Conservation (phyloP, 2,888 invertebrate genomes). For the Heteromurus nitidus region DNA sequence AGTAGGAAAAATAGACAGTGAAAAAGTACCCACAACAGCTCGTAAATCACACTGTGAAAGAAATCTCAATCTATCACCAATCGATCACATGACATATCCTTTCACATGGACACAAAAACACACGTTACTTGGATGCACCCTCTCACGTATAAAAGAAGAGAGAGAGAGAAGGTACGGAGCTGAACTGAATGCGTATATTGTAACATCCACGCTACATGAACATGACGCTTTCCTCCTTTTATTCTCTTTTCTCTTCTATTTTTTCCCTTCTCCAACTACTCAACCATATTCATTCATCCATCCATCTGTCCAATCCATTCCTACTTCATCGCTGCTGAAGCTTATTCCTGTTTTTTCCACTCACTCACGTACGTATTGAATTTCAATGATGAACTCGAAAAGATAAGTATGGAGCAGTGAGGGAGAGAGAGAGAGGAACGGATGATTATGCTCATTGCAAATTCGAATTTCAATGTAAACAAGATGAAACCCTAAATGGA, state of each 20-base stretch:
- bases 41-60: constrained; percentile 74
- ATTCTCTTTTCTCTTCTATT: constrained; percentile 33
- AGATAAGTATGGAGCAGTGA: no score
- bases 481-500: no score
- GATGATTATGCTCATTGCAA: no score
- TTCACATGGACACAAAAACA: constrained; percentile 51
- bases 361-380: constrained; percentile 29
- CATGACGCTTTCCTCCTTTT: constrained; percentile 46
- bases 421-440: no score
- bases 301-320: not conserved
- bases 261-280: constrained; percentile 26
- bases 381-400: no score
- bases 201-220: constrained; percentile 60
- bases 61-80: constrained; percentile 74
- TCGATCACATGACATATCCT: constrained; percentile 73
- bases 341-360: no score
- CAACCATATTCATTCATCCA: constrained; percentile 28
- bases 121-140: constrained; percentile 18
- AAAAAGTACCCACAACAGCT: constrained; percentile 74
- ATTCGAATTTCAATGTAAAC: no score
- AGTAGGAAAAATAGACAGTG: constrained; percentile 72
- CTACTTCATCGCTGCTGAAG: constrained; percentile 4
- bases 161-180: no score
- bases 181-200: constrained; percentile 18
- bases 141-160: no score